phyloP scores from a whole-genome alignment of 2,888 invertebrate genomes.

The Prenolepis imparis region DNA sequence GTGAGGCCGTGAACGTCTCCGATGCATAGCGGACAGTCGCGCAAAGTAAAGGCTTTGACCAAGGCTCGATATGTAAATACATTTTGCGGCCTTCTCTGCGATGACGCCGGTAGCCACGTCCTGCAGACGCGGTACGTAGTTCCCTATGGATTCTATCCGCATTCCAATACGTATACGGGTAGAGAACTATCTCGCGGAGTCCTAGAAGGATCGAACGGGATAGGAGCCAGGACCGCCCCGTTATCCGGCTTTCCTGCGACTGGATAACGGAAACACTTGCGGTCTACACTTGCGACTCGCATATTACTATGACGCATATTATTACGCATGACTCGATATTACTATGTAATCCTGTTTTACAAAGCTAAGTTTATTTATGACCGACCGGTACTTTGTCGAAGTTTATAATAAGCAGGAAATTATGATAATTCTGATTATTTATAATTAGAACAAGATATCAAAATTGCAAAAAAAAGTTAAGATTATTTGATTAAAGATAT shows the following conservation, averaged over 20 bases:
- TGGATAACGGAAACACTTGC: constrained; percentile 59
- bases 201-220: constrained; percentile 54
- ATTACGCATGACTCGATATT: constrained; percentile 53
- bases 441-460: background rate
- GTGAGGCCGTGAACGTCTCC: constrained; percentile 61
- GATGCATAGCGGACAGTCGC: constrained; percentile 64
- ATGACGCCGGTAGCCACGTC: constrained; percentile 62
- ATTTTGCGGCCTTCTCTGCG: constrained; percentile 76
- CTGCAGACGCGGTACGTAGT: constrained; percentile 54
- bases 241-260: constrained; percentile 58
- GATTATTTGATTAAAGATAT: background rate
- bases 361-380: constrained; percentile 41
- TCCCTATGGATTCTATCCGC: constrained; percentile 70
- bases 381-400: background rate
- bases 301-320: too few species aligned
- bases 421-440: background rate
- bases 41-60: constrained; percentile 84
- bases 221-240: constrained; percentile 30
- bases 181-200: constrained; percentile 38
- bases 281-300: constrained; percentile 17
- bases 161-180: constrained; percentile 60
- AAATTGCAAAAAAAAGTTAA: background rate
- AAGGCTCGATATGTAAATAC: constrained; percentile 82
- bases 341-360: constrained; percentile 49
- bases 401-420: background rate